Evolutionary conservation across 2,888 invertebrate species (phyloP).

Genomic region (Apamea epomidion): DNA sequence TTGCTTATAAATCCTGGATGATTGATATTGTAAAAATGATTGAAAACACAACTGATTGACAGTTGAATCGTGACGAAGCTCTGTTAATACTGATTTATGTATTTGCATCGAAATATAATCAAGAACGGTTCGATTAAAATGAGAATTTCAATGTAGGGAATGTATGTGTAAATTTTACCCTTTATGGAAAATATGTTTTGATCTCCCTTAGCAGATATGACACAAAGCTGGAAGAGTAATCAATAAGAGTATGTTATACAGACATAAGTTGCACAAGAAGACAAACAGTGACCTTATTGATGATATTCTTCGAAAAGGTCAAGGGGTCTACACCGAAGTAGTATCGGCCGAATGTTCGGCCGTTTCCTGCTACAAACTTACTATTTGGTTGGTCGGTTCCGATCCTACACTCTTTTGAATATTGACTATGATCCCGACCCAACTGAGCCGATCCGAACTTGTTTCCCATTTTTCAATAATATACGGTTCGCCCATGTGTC

Average conservation of each 20-base stretch:
- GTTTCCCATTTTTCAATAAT: no score
- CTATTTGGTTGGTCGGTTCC: no score
- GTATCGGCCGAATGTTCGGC: no score
- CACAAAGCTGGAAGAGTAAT: neutral
- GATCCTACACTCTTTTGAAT: no score
- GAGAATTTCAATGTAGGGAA: neutral
- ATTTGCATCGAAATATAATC: constrained; percentile 53
- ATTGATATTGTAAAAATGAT: constrained; percentile 63
- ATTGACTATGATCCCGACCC: no score
- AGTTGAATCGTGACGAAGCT: constrained; percentile 56
- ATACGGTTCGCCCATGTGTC: no score
- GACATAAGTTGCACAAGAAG: neutral
- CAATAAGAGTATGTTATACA: neutral
- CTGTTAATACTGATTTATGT: constrained; percentile 62
- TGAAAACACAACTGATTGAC: constrained; percentile 65
- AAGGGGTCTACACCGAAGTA: no score
- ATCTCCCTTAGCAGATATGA: neutral
- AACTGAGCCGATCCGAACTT: no score
- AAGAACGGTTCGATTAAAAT: constrained; percentile 32
- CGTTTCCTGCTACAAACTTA: no score
- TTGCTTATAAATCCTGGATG: constrained; percentile 49
- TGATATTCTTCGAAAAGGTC: no score
- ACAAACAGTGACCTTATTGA: no score
- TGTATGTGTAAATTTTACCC: neutral
- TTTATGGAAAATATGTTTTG: neutral